Evolutionary conservation across 1,140 invertebrate species (phyloP).

Genomic region (Philopotamus ludificatus): DNA sequence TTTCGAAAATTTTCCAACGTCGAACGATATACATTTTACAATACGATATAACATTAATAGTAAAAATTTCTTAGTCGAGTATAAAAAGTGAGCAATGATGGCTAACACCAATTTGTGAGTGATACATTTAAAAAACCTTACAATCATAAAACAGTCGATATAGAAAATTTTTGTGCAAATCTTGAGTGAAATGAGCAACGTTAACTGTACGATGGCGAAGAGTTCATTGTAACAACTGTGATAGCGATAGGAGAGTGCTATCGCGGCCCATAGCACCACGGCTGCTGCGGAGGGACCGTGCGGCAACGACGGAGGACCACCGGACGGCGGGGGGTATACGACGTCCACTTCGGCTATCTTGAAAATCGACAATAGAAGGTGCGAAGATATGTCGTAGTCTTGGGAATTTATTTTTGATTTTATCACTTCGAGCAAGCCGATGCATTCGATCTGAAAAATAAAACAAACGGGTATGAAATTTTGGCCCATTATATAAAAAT

Average conservation of each 20-base stretch:
- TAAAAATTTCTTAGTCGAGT: conserved; percentile 22
- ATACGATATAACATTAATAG: conserved; percentile 4
- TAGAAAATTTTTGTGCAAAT: conserved; percentile 7
- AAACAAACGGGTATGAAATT: too few species aligned
- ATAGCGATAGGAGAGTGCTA: not conserved
- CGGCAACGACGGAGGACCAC: not conserved
- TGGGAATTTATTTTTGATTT: conserved; percentile 81
- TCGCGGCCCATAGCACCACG: not conserved
- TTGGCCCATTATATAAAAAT: too few species aligned
- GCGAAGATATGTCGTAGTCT: conserved; percentile 79
- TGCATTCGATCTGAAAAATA: conserved; percentile 78
- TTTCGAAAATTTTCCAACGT: conserved; percentile 12
- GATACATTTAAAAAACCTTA: conserved; percentile 16
- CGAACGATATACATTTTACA: not conserved
- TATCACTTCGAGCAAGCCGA: conserved; percentile 73
- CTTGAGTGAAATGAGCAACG: not conserved
- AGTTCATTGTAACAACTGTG: not conserved
- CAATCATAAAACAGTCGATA: conserved; percentile 12
- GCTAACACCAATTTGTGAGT: conserved; percentile 37
- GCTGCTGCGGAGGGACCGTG: not conserved
- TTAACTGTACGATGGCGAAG: not conserved
- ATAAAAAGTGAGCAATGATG: conserved; percentile 39
- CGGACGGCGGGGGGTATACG: conserved; percentile 55
- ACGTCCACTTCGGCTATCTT: conserved; percentile 90
- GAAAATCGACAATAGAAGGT: conserved; percentile 82